Evolutionary conservation across 2,113 vertebrate species (phyloP).

Genomic region (Haliaeetus leucogaster): DNA sequence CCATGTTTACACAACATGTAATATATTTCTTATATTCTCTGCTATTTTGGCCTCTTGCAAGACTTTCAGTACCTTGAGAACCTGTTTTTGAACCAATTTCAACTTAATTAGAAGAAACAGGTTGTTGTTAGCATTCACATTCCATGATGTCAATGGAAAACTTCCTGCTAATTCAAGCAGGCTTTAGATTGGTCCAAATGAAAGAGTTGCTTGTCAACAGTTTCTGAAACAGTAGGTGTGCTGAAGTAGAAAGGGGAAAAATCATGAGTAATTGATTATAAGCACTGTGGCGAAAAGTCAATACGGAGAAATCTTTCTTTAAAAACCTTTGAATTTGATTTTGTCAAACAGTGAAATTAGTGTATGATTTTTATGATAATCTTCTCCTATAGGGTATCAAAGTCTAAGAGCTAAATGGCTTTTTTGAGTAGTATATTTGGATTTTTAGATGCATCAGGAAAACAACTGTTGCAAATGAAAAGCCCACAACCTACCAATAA

Average conservation of each 20-base stretch:
- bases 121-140: background rate
- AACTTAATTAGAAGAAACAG: background rate
- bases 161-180: background rate
- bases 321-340: background rate
- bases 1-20: background rate
- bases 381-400: background rate
- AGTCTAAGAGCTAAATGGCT: background rate
- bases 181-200: background rate
- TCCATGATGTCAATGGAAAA: background rate
- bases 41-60: background rate
- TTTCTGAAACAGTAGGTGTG: background rate
- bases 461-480: background rate
- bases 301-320: no score
- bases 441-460: background rate
- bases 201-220: background rate
- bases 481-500: background rate
- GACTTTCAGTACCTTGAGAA: background rate
- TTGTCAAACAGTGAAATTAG: background rate
- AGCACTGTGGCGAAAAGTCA: no score
- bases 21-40: background rate
- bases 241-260: background rate
- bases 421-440: background rate
- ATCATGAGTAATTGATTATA: background rate
- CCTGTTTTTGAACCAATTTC: background rate
- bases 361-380: background rate